Evolutionary conservation across 2,888 invertebrate genomes (phyloP).

Genomic region (Physocephala rufipes): DNA sequence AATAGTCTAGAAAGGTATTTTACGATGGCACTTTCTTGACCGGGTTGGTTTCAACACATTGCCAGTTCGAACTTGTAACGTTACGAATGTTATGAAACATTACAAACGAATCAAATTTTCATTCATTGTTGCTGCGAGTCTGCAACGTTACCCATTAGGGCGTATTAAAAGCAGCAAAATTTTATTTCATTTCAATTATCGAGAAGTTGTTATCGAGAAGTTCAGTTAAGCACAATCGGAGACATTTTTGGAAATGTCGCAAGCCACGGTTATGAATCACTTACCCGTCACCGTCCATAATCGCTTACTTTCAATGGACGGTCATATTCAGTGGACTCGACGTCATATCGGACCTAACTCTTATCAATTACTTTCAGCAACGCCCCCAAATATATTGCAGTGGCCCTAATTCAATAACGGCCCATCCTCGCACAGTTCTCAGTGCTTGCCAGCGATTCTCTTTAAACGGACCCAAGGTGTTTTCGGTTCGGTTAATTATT

Average conservation of each 20-base stretch:
- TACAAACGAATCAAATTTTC: background rate
- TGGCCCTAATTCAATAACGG: background rate
- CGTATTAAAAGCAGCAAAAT: too few species aligned
- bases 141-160: background rate
- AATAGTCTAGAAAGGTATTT: background rate
- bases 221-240: too few species aligned
- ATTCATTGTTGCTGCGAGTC: background rate
- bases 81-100: background rate
- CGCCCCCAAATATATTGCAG: constrained; percentile 49
- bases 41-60: background rate
- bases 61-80: background rate
- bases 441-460: background rate
- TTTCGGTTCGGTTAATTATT: constrained; percentile 1
- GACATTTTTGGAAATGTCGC: too few species aligned
- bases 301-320: too few species aligned
- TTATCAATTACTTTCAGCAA: constrained; percentile 31
- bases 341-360: constrained; percentile 32
- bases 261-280: too few species aligned
- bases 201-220: too few species aligned
- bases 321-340: too few species aligned
- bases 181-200: too few species aligned
- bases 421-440: background rate
- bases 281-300: too few species aligned
- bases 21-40: background rate
- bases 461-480: background rate